Percentiles rank a stretch among this genome's conserved stretches.
Evolutionary conservation across 2,797 vertebrate genomes (phyloP).

Genomic region (Schizothorax lantsangensis): DNA sequence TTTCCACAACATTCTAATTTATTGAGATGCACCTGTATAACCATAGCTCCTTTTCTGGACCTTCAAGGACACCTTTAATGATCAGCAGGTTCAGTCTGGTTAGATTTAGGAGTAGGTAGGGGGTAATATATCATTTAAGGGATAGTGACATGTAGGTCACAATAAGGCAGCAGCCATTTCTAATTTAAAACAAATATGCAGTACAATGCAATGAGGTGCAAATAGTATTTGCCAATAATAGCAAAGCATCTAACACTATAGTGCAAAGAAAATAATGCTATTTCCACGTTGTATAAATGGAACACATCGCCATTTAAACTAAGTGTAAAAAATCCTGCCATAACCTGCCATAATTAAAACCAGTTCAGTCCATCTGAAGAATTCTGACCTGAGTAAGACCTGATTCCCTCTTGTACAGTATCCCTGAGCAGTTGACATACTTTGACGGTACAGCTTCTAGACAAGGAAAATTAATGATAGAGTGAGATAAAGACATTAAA

Average conservation of each 20-base stretch:
- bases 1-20: no score
- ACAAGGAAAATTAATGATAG: neutral
- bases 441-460: neutral
- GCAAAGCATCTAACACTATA: neutral
- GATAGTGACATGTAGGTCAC: no score
- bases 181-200: neutral
- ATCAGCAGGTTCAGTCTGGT: no score
- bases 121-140: no score
- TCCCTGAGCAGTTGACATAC: neutral
- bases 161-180: no score
- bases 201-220: neutral
- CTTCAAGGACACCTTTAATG: no score
- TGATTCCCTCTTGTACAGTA: neutral
- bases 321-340: no score
- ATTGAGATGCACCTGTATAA: no score
- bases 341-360: neutral
- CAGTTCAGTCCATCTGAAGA: neutral
- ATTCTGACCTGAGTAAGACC: neutral
- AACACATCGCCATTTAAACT: no score
- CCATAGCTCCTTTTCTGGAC: no score
- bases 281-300: neutral
- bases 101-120: no score
- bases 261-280: neutral
- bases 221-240: neutral
- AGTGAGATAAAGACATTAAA: neutral